Base-by-base conservation (phyloP, 1,140 invertebrate genomes). In the Plodia interpunctella region DNA sequence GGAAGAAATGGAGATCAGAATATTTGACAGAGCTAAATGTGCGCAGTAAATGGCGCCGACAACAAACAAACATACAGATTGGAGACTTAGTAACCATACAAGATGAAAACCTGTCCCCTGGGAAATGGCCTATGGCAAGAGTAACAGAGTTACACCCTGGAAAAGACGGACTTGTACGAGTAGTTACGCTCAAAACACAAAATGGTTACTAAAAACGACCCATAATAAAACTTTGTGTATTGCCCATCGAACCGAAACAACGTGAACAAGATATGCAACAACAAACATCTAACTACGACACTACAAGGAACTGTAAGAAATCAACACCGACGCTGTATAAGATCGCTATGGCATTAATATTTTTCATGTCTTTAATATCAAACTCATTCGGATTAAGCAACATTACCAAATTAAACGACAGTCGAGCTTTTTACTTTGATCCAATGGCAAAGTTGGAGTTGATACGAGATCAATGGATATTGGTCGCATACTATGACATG, bases 81-180 rank as follows among this genome's bases (percentile, higher is more conserved):
- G 66, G 68, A 19, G 51, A 64, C 10, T 10, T 88, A 4, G 87
- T 87, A n/a, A 11, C 84, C 0, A 38, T 88, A 0, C 74, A 78
- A n/a, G 78, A 86, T 5, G 66, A 78, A 11, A 67, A 71, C 49
- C 11, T 60, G 6, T 20, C 62, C 13, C 70, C 76, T 9, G 30
- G 52, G 0, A 62, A 68, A 18, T 86, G 85, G 80, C 32, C 55
- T 1, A 13, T 68, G 30, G 68, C 55, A 4, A 44, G 66, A 59
- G 60, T 78, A 0, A 49, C 63, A 2, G 66, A 65, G 11, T 13
- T 57, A 5, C 65, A 71, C 32, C 64, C 65, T 1, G 75, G 75
- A 0, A 3, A 8, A 5, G 75, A 76, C 62, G 58, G 55, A 0
- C 18, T 52, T 0, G 65, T 70, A 2, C 17, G 60, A 38, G 66